phyloP scores from a whole-genome alignment of 2,797 vertebrate genomes.

The Poeciliopsis paucimaculata region DNA sequence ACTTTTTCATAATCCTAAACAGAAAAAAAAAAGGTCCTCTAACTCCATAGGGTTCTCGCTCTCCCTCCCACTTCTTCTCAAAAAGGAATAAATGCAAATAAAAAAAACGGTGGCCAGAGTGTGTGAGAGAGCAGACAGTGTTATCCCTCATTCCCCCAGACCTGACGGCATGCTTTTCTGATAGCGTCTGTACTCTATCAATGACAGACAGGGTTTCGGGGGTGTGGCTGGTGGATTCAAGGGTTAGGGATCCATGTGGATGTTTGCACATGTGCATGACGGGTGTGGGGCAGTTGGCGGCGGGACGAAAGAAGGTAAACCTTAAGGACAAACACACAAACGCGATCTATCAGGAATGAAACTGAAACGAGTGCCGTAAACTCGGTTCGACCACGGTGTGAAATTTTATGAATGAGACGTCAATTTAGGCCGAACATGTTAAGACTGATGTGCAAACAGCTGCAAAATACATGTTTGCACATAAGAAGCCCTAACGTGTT shows the following conservation, averaged over 20 bases:
- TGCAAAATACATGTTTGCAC: not conserved
- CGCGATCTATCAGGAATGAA: slow-evolving; percentile 49
- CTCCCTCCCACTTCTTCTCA: slow-evolving; percentile 3
- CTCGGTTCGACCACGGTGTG: slow-evolving; percentile 26
- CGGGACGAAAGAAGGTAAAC: slow-evolving; percentile 21
- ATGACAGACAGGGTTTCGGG: slow-evolving; percentile 60
- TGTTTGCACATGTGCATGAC: slow-evolving; percentile 30
- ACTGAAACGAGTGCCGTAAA: slow-evolving; percentile 35
- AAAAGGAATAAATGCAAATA: slow-evolving; percentile 34
- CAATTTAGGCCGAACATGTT: not conserved
- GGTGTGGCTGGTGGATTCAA: slow-evolving; percentile 47
- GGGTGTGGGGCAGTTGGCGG: slow-evolving; percentile 33
- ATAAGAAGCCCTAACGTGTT: not conserved
- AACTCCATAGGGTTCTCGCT: slow-evolving; percentile 27
- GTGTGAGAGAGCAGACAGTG: slow-evolving; percentile 42
- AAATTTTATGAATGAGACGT: slow-evolving; percentile 39
- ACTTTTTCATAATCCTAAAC: not conserved
- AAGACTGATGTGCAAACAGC: not conserved
- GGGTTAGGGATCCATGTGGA: slow-evolving; percentile 22
- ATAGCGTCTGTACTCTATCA: slow-evolving; percentile 75
- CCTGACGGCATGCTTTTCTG: slow-evolving; percentile 43
- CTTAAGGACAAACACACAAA: slow-evolving; percentile 52
- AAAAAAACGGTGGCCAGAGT: slow-evolving; percentile 38
- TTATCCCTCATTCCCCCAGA: slow-evolving; percentile 45
- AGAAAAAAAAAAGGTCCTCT: slow-evolving; percentile 19